Percentiles rank a stretch among this genome's conserved stretches.
Conservation (phyloP, 2,797 vertebrate species). For the Darevskia mixta region DNA sequence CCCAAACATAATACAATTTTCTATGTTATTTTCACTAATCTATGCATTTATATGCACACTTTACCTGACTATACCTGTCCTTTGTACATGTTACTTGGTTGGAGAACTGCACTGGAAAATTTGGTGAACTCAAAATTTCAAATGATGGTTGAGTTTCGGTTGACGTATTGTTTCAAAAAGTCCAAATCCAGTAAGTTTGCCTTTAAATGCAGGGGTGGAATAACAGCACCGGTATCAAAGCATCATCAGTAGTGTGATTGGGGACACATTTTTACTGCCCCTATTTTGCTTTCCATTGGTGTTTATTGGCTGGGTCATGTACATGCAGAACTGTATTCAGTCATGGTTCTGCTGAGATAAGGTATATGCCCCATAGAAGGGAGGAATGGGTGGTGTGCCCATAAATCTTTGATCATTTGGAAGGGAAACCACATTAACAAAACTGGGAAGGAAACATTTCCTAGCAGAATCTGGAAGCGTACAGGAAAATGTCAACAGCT, state of each 20-base stretch:
- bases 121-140: too few relatives aligned
- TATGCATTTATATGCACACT: too few relatives aligned
- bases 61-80: too few relatives aligned
- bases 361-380: not conserved
- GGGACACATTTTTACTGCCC: not conserved
- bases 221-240: not conserved
- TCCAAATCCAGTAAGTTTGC: too few relatives aligned
- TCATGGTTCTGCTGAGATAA: not conserved
- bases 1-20: too few relatives aligned
- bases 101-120: too few relatives aligned
- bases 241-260: too few relatives aligned
- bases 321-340: not conserved
- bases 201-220: not conserved
- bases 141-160: too few relatives aligned
- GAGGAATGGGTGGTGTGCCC: not conserved
- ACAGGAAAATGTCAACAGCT: slow-evolving; percentile 51
- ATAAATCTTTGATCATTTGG: not conserved
- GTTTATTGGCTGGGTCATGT: too few relatives aligned
- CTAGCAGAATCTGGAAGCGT: slow-evolving; percentile 14
- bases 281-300: not conserved
- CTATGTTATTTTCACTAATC: too few relatives aligned
- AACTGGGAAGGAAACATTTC: slow-evolving; percentile 32
- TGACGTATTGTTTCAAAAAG: too few relatives aligned
- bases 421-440: slow-evolving; percentile 22
- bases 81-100: too few relatives aligned